Conservation (phyloP, 2,113 vertebrate species). For the Galeopterus variegatus region DNA sequence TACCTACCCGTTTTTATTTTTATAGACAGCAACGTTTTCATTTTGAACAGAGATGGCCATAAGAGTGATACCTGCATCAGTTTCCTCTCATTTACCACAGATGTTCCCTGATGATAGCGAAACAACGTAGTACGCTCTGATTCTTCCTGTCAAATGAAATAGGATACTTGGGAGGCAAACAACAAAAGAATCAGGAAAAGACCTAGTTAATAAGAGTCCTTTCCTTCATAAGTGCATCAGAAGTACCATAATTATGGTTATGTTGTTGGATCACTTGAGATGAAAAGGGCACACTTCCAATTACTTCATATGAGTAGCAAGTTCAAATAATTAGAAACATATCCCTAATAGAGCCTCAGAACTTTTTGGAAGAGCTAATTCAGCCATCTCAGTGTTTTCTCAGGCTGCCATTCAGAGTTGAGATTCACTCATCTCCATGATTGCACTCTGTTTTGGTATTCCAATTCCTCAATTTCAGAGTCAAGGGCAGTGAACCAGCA, state of each 20-base stretch:
- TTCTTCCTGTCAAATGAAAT: constrained; percentile 35
- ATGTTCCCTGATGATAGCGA: constrained; percentile 20
- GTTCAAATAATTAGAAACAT: constrained; percentile 44
- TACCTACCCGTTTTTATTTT: background rate
- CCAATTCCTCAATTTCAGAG: constrained; percentile 1
- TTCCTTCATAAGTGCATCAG: background rate
- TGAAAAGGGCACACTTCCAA: constrained; percentile 30
- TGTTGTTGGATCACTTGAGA: background rate
- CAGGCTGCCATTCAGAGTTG: background rate
- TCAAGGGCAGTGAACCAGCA: background rate
- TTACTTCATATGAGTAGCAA: background rate
- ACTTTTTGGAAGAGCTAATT: constrained; percentile 35
- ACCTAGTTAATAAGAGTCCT: background rate
- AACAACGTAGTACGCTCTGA: background rate
- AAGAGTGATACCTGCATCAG: background rate
- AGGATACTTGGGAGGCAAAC: background rate
- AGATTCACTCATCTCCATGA: background rate
- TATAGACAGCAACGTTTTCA: background rate
- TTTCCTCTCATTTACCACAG: background rate
- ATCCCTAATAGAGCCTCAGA: background rate
- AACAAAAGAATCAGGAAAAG: constrained; percentile 51
- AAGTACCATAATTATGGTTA: background rate
- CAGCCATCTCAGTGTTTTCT: background rate
- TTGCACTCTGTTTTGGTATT: background rate
- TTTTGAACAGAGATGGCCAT: background rate